Evolutionary conservation across 2,797 vertebrate genomes (phyloP).

Genomic region (Stomatorhinus walkeri): DNA sequence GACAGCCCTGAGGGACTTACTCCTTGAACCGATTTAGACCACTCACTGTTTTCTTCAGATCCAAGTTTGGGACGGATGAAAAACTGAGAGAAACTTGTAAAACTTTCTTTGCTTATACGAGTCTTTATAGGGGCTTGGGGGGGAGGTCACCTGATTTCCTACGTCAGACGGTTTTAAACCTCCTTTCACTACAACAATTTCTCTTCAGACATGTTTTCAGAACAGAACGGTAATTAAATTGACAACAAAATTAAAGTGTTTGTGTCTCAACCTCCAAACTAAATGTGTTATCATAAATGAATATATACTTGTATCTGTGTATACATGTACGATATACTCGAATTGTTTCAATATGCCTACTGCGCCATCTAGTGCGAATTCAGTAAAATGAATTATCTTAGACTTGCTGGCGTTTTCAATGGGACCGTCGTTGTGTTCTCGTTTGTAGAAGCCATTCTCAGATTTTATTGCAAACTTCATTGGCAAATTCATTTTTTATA

Average conservation of each 20-base stretch:
- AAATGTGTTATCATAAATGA: neutral
- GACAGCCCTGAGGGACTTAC: conserved; percentile 39
- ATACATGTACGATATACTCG: neutral
- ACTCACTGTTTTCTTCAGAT: conserved; percentile 42
- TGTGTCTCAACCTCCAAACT: neutral
- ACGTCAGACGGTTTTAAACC: conserved; percentile 47
- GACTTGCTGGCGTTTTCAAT: neutral
- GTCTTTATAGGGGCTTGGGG: conserved; percentile 28
- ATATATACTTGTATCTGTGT: neutral
- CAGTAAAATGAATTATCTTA: neutral
- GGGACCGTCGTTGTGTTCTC: neutral
- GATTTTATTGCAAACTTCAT: neutral
- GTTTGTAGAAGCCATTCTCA: neutral
- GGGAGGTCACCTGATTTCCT: conserved; percentile 56
- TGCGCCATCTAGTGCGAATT: conserved; percentile 33
- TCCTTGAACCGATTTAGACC: conserved; percentile 34
- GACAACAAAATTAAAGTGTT: neutral
- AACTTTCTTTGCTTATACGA: conserved; percentile 59
- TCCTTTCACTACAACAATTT: conserved; percentile 6
- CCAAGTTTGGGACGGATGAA: conserved; percentile 46
- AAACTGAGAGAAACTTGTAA: conserved; percentile 57
- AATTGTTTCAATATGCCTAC: conserved; percentile 1
- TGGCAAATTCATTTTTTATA: neutral
- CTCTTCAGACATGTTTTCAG: conserved; percentile 14
- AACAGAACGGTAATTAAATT: neutral